phyloP scores from a whole-genome alignment of 2,888 invertebrate genomes.

The Drosophila lutescens region DNA sequence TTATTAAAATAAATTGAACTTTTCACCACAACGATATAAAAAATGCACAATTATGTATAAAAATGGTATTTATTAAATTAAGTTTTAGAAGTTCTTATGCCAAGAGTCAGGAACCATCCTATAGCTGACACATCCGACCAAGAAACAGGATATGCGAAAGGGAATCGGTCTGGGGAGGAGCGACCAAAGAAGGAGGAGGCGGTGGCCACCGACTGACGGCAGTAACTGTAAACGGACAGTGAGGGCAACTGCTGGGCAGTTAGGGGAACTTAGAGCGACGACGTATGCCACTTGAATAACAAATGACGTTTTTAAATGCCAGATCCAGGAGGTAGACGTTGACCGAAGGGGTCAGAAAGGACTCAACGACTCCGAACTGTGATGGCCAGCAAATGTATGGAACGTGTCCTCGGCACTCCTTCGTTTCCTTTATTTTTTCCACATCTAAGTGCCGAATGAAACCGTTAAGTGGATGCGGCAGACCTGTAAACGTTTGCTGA shows the following conservation, averaged over 20 bases:
- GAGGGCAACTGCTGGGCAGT: slow-evolving; percentile 52
- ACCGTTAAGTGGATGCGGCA: slow-evolving; percentile 69
- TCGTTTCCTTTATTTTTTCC: slow-evolving; percentile 16
- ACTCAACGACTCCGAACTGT: slow-evolving; percentile 33
- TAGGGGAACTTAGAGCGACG: slow-evolving; percentile 80
- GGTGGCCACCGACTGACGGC: slow-evolving; percentile 19
- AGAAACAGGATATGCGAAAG: slow-evolving; percentile 11
- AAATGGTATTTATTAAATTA: too few relatives aligned
- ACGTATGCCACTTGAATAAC: slow-evolving; percentile 81
- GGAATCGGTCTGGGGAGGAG: slow-evolving; percentile 11
- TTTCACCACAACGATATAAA: too few relatives aligned
- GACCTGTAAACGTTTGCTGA: slow-evolving; percentile 64
- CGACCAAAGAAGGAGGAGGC: slow-evolving; percentile 8
- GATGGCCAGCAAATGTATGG: slow-evolving; percentile 75
- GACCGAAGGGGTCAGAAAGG: not conserved
- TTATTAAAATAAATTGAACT: too few relatives aligned
- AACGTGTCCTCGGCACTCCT: slow-evolving; percentile 59
- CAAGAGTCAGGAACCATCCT: not conserved
- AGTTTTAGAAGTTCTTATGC: too few relatives aligned
- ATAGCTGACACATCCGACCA: not conserved
- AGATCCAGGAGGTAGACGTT: slow-evolving; percentile 35
- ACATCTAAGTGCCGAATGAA: slow-evolving; percentile 47
- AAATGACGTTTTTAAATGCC: slow-evolving; percentile 81
- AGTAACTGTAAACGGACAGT: slow-evolving; percentile 40
- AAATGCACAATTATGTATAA: too few relatives aligned